These are phyloP conservation scores for Diplogasteroides magnus DNA, from an alignment of 1,140 invertebrate genomes.

Conservation along the genomic window DNA sequence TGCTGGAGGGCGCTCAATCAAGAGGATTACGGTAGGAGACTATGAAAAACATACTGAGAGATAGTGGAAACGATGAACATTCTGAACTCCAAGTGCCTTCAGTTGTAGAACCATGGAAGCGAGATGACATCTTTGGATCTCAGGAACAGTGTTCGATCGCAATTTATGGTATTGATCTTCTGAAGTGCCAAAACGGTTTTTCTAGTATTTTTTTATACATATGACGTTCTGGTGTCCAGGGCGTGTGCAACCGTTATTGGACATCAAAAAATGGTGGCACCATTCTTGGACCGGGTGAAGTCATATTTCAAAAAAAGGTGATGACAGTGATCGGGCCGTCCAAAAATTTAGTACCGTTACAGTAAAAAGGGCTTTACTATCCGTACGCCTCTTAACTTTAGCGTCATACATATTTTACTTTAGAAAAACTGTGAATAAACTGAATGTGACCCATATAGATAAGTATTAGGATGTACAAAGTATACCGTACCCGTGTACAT, in stretches of 20 bases:
- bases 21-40: conserved; percentile 50
- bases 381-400: no score
- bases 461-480: background rate
- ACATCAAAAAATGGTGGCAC: no score
- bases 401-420: no score
- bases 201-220: background rate
- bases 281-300: no score
- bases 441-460: no score
- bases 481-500: conserved; percentile 57
- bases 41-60: conserved; percentile 54
- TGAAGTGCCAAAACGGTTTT: background rate
- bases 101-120: conserved; percentile 79
- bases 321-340: no score
- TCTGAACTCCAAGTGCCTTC: conserved; percentile 89
- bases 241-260: no score
- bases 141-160: conserved; percentile 70
- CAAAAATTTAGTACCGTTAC: no score
- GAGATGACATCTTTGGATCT: conserved; percentile 85
- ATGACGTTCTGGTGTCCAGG: no score
- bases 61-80: conserved; percentile 65
- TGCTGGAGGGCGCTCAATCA: conserved; percentile 76
- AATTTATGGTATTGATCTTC: conserved; percentile 73
- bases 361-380: no score
- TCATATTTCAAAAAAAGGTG: no score
- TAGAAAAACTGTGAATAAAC: no score